Evolutionary conservation across 2,888 invertebrate species (phyloP).

Genomic region (Neocrepidodera transversa): DNA sequence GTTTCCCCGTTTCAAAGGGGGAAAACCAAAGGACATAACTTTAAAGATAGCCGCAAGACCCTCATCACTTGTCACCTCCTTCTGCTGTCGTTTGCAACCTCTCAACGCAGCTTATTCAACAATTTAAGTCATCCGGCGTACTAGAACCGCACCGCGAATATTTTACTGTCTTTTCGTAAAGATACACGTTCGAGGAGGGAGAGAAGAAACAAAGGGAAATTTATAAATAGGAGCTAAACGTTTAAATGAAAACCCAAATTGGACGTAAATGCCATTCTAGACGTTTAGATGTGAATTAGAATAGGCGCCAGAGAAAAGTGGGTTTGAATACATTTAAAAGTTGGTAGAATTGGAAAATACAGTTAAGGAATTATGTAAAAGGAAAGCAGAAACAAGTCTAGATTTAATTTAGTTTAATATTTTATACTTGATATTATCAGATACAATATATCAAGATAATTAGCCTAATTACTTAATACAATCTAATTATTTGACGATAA

Average conservation of each 20-base stretch:
- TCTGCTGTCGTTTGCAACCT: slow-evolving; percentile 26
- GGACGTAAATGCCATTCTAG: slow-evolving; percentile 20
- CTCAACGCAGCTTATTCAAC: slow-evolving; percentile 27
- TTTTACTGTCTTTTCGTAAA: slow-evolving; percentile 17
- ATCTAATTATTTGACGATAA: no score
- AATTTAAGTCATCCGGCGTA: slow-evolving; percentile 21
- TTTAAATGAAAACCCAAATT: slow-evolving; percentile 32
- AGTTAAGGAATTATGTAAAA: no score
- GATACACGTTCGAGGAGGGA: neutral
- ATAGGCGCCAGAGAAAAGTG: slow-evolving; percentile 1
- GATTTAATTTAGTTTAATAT: no score
- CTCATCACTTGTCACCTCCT: slow-evolving; percentile 28
- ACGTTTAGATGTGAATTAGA: slow-evolving; percentile 1
- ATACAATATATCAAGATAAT: no score
- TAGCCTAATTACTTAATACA: no score
- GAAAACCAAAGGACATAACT: neutral
- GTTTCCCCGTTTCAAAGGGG: no score
- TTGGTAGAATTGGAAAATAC: no score
- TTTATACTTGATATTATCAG: no score
- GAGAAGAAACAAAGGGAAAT: slow-evolving; percentile 27
- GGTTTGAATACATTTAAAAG: no score
- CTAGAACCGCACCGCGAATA: slow-evolving; percentile 11
- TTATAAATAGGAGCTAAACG: slow-evolving; percentile 33
- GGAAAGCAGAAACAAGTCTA: no score
- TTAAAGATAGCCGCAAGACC: slow-evolving; percentile 25